Evolutionary conservation across 2,888 invertebrate genomes (phyloP).

Genomic region (Cyrtodaria siliqua): DNA sequence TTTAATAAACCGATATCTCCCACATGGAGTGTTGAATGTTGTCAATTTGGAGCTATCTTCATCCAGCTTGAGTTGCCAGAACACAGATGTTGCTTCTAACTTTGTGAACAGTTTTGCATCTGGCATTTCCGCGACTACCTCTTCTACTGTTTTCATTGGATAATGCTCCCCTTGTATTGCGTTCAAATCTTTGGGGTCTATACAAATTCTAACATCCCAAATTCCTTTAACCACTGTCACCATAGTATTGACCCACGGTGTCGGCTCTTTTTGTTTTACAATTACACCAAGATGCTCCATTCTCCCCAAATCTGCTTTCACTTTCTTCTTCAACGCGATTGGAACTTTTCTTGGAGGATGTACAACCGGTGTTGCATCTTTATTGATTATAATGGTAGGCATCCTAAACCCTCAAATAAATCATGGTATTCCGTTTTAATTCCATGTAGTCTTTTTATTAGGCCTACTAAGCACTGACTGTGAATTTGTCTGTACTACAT

Average conservation of each 20-base stretch:
- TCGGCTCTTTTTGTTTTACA: conserved; percentile 50
- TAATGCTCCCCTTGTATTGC: conserved; percentile 50
- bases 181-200: conserved; percentile 64
- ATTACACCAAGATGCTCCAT: conserved; percentile 60
- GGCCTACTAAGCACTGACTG: conserved; percentile 35
- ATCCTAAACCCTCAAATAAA: conserved; percentile 50
- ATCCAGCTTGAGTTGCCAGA: conserved; percentile 36
- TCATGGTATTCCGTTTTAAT: too few relatives aligned
- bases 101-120: conserved; percentile 40
- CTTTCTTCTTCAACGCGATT: conserved; percentile 41
- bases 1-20: conserved; percentile 40
- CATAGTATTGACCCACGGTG: conserved; percentile 63
- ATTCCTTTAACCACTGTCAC: conserved; percentile 53
- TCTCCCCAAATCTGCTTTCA: conserved; percentile 58
- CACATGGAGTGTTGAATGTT: conserved; percentile 41
- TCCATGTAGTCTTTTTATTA: conserved; percentile 42
- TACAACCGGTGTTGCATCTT: conserved; percentile 51
- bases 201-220: conserved; percentile 32
- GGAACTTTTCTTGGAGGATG: conserved; percentile 58
- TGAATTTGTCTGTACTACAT: conserved; percentile 39
- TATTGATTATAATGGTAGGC: too few relatives aligned
- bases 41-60: conserved; percentile 24
- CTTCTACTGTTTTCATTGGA: conserved; percentile 57
- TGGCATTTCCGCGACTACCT: conserved; percentile 42
- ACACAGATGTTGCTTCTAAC: conserved; percentile 42